A percentile compares a stretch with the other conserved stretches of the same genome.
Conservation (phyloP, 2,888 invertebrate genomes). For the Lamellibrachia satsuma region DNA sequence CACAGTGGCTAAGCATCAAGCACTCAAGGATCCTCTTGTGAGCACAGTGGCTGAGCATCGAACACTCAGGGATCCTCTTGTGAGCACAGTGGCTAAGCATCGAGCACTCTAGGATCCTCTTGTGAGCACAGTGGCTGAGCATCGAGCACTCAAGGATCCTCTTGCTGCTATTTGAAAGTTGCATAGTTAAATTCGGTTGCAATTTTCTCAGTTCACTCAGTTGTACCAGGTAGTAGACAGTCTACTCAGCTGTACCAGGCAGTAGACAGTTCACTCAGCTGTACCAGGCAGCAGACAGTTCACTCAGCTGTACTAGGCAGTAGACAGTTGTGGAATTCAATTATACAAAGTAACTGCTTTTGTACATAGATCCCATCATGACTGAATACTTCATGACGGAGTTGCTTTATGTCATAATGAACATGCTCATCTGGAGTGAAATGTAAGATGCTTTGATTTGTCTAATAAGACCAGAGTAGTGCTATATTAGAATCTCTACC, state of each 20-base stretch:
- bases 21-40: background rate
- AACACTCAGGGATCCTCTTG: background rate
- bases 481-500: too few relatives aligned
- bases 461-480: background rate
- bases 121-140: background rate
- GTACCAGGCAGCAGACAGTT: background rate
- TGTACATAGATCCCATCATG: background rate
- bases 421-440: background rate
- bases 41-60: background rate
- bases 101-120: too few relatives aligned
- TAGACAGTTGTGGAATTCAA: background rate
- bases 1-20: background rate
- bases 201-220: background rate
- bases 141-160: background rate
- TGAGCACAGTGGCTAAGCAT: background rate
- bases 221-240: background rate
- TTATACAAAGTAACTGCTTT: background rate
- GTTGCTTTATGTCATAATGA: background rate
- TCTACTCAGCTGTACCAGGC: too few relatives aligned
- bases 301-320: background rate
- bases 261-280: too few relatives aligned
- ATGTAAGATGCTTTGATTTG: background rate
- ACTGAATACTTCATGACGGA: background rate
- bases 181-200: background rate
- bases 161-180: background rate